A percentile compares a stretch with the other conserved stretches of the same genome.
Evolutionary conservation across 2,113 vertebrate genomes (phyloP).

Genomic region (Antechinus flavipes): DNA sequence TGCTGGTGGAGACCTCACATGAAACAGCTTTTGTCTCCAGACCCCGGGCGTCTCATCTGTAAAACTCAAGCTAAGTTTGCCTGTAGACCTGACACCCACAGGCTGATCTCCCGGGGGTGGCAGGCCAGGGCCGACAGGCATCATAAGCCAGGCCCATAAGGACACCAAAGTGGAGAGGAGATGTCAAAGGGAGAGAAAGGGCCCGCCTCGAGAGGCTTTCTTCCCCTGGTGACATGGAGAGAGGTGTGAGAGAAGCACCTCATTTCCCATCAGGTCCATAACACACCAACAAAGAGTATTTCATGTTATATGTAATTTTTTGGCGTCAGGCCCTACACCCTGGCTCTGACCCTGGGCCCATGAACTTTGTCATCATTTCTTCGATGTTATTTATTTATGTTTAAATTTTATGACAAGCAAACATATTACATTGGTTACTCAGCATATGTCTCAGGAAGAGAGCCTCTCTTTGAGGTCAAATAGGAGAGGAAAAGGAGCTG

Average conservation of each 20-base stretch:
- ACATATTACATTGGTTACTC: constrained; percentile 25
- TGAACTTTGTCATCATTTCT: too few species aligned
- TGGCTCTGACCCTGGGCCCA: too few species aligned
- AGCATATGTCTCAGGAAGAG: background rate
- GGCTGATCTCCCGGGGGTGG: background rate
- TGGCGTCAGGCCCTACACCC: too few species aligned
- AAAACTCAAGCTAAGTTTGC: background rate
- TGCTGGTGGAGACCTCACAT: background rate
- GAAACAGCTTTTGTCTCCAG: background rate
- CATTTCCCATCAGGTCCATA: background rate
- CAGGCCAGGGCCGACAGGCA: background rate
- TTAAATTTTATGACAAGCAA: background rate
- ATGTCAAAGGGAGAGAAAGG: background rate
- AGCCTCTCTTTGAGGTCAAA: background rate
- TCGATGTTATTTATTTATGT: too few species aligned
- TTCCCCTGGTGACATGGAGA: constrained; percentile 14
- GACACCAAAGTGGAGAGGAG: background rate
- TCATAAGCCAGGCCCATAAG: constrained; percentile 15
- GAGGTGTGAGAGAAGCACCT: background rate
- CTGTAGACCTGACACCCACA: background rate
- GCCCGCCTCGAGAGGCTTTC: background rate
- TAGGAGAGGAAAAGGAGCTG: background rate
- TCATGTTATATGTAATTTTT: background rate
- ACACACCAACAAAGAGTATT: background rate
- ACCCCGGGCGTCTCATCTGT: background rate